A percentile compares a stretch with the other conserved stretches of the same genome.
Evolutionary conservation across 2,797 vertebrate species (phyloP).

Genomic region (Microchirus variegatus): DNA sequence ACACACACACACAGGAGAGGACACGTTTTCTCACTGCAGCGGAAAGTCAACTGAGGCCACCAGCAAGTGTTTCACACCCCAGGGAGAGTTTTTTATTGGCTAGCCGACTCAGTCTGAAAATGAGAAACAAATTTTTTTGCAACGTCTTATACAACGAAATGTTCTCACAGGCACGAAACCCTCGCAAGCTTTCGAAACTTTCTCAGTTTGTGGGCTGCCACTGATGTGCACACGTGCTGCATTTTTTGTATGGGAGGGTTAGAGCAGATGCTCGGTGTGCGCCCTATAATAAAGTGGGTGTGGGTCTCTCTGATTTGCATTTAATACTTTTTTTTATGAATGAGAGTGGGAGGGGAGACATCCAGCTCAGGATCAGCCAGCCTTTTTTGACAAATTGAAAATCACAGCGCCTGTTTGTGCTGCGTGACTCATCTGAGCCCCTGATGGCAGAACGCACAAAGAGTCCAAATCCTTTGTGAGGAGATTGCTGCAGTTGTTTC

Average conservation of each 20-base stretch:
- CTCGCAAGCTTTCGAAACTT: constrained; percentile 10
- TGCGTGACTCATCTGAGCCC: constrained; percentile 70
- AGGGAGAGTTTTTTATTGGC: constrained; percentile 6
- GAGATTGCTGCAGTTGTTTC: constrained; percentile 43
- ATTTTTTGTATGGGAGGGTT: constrained; percentile 14
- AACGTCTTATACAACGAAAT: constrained; percentile 8
- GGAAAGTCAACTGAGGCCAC: constrained; percentile 30
- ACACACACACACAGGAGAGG: constrained; percentile 21
- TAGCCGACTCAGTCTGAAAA: constrained; percentile 16
- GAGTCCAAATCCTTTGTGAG: constrained; percentile 47
- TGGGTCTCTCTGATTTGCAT: constrained; percentile 42
- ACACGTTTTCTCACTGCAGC: constrained; percentile 5
- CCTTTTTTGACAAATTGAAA: constrained; percentile 63
- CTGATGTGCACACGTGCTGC: constrained; percentile 18
- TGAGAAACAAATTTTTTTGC: constrained; percentile 29
- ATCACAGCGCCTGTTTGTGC: constrained; percentile 69
- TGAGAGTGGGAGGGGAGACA: constrained; percentile 57
- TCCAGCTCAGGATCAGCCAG: constrained; percentile 64
- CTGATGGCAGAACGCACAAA: constrained; percentile 58
- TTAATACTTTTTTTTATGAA: constrained; percentile 70
- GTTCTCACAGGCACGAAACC: constrained; percentile 19
- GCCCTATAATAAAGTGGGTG: constrained; percentile 49
- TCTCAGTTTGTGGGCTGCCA: constrained; percentile 10
- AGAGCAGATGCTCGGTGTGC: constrained; percentile 40
- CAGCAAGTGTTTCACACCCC: background rate